A percentile compares a stretch with the other conserved stretches of the same genome.
phyloP scores from a whole-genome alignment of 1,140 invertebrate species.

The Drosophila navojoa region DNA sequence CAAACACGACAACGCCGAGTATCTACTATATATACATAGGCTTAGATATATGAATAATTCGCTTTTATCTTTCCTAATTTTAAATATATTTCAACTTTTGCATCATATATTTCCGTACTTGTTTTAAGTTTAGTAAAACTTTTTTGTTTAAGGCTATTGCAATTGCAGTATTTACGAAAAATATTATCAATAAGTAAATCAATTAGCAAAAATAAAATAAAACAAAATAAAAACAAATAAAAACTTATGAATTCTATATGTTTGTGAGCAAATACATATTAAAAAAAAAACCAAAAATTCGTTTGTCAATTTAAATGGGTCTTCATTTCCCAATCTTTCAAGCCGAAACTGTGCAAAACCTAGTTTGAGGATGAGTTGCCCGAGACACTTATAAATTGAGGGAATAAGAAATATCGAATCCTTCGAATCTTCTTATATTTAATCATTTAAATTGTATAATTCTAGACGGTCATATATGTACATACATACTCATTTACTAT shows the following conservation, averaged over 20 bases:
- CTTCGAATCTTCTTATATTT: no score
- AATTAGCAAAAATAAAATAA: conserved; percentile 34
- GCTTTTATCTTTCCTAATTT: conserved; percentile 28
- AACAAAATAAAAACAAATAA: conserved; percentile 24
- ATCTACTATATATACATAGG: conserved; percentile 9
- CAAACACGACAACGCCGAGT: conserved; percentile 13
- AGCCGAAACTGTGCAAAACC: no score
- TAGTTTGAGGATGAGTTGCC: no score
- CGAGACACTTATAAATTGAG: no score
- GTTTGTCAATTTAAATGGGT: neutral
- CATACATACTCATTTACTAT: no score
- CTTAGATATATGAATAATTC: conserved; percentile 1
- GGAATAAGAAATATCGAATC: no score
- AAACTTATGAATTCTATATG: conserved; percentile 10
- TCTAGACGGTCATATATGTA: no score
- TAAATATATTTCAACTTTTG: conserved; percentile 47
- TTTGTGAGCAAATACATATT: conserved; percentile 30
- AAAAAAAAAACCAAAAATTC: conserved; percentile 6
- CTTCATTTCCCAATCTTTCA: no score
- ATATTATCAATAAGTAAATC: conserved; percentile 44
- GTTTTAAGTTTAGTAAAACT: conserved; percentile 66
- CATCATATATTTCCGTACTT: conserved; percentile 65
- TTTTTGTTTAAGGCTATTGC: conserved; percentile 77
- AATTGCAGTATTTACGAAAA: conserved; percentile 77
- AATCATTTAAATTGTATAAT: no score